Evolutionary conservation across 2,113 vertebrate genomes (phyloP).

Genomic region (Coptodon bakossiorum): DNA sequence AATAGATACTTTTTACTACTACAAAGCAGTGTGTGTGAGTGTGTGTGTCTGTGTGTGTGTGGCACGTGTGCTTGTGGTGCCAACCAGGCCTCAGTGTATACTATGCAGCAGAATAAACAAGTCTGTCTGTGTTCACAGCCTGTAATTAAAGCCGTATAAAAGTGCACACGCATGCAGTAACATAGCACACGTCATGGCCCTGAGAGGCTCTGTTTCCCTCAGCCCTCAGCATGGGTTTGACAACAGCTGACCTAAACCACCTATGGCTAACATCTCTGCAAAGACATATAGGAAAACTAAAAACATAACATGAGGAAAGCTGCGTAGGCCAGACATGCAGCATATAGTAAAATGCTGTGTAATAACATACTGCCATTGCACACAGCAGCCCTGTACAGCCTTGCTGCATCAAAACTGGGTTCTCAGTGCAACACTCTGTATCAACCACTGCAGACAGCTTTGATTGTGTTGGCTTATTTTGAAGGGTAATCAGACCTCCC

Average conservation of each 20-base stretch:
- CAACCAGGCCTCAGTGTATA: constrained; percentile 54
- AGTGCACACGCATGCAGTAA: constrained; percentile 59
- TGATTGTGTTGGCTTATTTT: constrained; percentile 22
- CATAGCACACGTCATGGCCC: constrained; percentile 52
- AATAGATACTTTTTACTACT: constrained; percentile 47
- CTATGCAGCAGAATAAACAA: constrained; percentile 63
- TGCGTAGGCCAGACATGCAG: not conserved
- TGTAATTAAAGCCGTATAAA: constrained; percentile 70
- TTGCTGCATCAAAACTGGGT: not conserved
- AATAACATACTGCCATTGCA: not conserved
- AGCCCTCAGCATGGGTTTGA: constrained; percentile 35
- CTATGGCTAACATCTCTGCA: constrained; percentile 7
- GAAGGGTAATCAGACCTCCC: constrained; percentile 26
- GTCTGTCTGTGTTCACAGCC: constrained; percentile 61
- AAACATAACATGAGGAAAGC: not conserved
- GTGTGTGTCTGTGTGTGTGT: not conserved
- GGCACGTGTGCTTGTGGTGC: constrained; percentile 50
- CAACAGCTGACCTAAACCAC: constrained; percentile 47
- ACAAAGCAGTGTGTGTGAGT: constrained; percentile 11
- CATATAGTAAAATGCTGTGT: not conserved
- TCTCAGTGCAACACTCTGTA: not conserved
- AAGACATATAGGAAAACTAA: constrained; percentile 22
- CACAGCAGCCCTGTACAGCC: not conserved
- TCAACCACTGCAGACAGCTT: constrained; percentile 1
- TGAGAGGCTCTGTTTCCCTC: constrained; percentile 21